A percentile compares a stretch with the other conserved stretches of the same genome.
phyloP scores from a whole-genome alignment of 1,140 invertebrate genomes.

The Orchesella cincta region DNA sequence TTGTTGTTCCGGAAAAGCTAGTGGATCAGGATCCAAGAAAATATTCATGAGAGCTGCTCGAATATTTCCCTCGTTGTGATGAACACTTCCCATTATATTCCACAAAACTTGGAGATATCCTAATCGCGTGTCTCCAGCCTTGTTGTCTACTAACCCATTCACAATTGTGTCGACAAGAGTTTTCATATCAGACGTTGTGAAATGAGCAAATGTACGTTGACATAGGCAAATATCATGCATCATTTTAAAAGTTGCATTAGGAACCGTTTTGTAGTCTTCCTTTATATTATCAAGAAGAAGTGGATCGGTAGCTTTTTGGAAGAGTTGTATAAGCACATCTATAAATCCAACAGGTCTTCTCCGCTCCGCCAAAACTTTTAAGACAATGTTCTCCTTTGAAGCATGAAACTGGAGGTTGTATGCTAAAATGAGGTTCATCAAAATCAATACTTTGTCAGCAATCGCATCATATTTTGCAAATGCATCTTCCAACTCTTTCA shows the following conservation, averaged over 20 bases:
- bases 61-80: not conserved
- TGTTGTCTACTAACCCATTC: not conserved
- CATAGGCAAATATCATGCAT: not conserved
- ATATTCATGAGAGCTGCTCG: not conserved
- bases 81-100: not conserved
- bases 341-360: not conserved
- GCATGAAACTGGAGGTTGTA: slow-evolving; percentile 20
- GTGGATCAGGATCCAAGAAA: slow-evolving; percentile 1
- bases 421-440: slow-evolving; percentile 6
- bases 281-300: not conserved
- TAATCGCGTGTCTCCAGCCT: not conserved
- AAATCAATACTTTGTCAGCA: not conserved
- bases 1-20: slow-evolving; percentile 11
- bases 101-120: not conserved
- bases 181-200: not conserved
- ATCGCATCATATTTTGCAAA: not conserved
- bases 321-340: not conserved
- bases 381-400: not conserved
- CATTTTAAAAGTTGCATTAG: slow-evolving; percentile 9
- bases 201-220: not conserved
- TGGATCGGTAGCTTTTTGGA: not conserved
- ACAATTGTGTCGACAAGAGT: not conserved
- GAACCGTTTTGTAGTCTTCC: not conserved
- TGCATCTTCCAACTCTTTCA: slow-evolving; percentile 4
- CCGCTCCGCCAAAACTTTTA: not conserved